These are phyloP conservation scores for Oceanodroma leucorhoa DNA, from an alignment of 2,797 vertebrate genomes.

Conservation along the genomic window DNA sequence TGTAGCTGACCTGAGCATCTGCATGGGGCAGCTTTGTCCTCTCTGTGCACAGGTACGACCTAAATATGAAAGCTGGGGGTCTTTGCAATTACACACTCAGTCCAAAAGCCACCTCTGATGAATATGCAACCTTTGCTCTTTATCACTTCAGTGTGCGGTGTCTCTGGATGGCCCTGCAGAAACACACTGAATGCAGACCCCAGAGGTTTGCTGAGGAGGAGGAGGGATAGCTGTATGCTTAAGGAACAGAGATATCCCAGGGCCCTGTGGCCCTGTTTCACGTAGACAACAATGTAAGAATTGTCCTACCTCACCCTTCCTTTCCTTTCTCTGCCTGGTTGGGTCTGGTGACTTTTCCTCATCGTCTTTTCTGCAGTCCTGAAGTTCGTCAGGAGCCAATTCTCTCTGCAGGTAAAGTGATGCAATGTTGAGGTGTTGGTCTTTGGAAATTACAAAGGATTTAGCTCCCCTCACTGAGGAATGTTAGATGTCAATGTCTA, in stretches of 20 bases:
- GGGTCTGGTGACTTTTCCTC: background rate
- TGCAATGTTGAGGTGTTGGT: background rate
- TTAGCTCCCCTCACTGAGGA: background rate
- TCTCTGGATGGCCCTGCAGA: background rate
- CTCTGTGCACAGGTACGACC: background rate
- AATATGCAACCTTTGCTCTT: background rate
- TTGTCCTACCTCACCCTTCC: background rate
- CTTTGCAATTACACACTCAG: background rate
- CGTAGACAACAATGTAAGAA: background rate
- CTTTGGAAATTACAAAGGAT: background rate
- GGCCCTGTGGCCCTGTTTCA: background rate
- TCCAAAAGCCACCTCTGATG: background rate
- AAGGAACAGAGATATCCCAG: background rate
- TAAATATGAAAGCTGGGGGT: background rate
- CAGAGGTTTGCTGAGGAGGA: background rate
- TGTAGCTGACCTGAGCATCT: background rate
- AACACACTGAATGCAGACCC: background rate
- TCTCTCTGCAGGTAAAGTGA: background rate
- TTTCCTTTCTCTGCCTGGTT: background rate
- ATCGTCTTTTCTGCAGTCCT: background rate
- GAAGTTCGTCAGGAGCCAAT: background rate
- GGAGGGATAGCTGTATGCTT: background rate
- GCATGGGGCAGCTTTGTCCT: background rate
- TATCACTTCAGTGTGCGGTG: fast-evolving
- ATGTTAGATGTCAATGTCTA: background rate